Percentiles rank a stretch among this genome's conserved stretches.
These are phyloP conservation scores for Antennarius maculatus DNA, from an alignment of 2,797 vertebrate species.

Conservation along the genomic window DNA sequence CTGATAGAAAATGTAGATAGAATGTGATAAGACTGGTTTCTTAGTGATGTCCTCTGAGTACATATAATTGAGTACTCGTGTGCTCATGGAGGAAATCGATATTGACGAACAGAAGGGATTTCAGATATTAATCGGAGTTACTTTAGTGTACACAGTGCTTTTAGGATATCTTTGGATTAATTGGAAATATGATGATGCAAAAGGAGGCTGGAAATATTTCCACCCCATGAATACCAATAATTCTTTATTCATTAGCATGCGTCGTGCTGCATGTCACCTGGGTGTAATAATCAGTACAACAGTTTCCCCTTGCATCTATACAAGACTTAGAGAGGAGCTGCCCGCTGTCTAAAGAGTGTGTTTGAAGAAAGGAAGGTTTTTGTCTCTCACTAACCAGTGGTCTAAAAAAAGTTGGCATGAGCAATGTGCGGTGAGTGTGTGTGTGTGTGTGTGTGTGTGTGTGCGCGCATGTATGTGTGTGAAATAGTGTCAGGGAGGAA, in stretches of 20 bases:
- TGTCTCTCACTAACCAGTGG: constrained; percentile 7
- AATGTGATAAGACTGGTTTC: too few species aligned
- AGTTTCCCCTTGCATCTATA: not conserved
- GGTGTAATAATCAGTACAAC: constrained; percentile 33
- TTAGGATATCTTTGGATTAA: too few species aligned
- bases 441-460: too few species aligned
- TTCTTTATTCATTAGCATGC: not conserved
- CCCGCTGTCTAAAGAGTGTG: not conserved
- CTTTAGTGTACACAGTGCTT: too few species aligned
- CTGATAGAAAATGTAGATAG: too few species aligned
- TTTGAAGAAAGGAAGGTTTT: constrained; percentile 5
- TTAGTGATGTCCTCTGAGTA: too few species aligned
- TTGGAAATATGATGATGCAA: too few species aligned
- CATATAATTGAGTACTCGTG: too few species aligned
- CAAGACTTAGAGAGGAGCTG: not conserved
- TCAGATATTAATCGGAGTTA: too few species aligned
- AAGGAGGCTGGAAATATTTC: too few species aligned
- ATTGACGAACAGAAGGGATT: too few species aligned
- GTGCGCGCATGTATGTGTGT: constrained; percentile 21
- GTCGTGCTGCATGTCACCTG: not conserved
- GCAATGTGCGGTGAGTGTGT: not conserved
- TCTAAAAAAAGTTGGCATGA: constrained; percentile 33
- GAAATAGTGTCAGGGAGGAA: constrained; percentile 78
- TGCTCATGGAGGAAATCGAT: too few species aligned
- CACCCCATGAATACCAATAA: not conserved